Evolutionary conservation across 2,888 invertebrate genomes (phyloP), one percentile per base, ranked within the genome.

Genomic region (Elaeidobius kamerunicus): DNA sequence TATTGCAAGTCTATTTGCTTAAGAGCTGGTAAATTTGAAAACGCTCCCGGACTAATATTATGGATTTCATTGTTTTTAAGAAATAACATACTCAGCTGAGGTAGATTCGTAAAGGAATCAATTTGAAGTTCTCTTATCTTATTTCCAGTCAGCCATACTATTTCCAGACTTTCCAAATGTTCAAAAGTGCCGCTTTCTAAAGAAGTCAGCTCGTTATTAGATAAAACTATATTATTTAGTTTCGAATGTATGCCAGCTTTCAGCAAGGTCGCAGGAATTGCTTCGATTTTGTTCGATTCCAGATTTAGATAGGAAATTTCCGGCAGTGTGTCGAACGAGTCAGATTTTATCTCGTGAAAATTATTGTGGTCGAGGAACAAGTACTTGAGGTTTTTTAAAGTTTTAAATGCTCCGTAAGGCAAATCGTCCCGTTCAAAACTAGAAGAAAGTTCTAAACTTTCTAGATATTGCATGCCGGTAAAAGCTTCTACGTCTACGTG

Each of bases 331-430:
- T 82, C 81, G 32, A 91, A 78, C 4, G 88, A 84, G n/a, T 84
- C 81, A 34, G 84, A 77, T 47, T 84, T 81, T 12, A 91, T 76
- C 11, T 79, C 78, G 68, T 87, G 85, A 62, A 92, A 83, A 68
- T 90, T 88, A 67, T 93, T 93, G 73, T 91, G 91, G 71, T 93
- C 92, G 65, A 92, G 75, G 1, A 91, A 88, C 54, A 93, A 75
- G 88, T 90, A 91, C 66, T 85, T 83, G 6, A 93, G 76, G 65
- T 84, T 84, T 32, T 80, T 80, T 14, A 92, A 76, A 6, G 85
- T 86, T 58, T 82, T 82, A 34, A 92, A 80, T 11, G 88, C 82
- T 60, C 86, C 85, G 60, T 86, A 82, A 0, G 89, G 90, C 65
- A 88, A 84, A 65, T 83, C 79, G 61, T 90, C 89, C 12, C 86